Conservation (phyloP, 2,888 invertebrate genomes). For the Eurytoma adleriae region DNA sequence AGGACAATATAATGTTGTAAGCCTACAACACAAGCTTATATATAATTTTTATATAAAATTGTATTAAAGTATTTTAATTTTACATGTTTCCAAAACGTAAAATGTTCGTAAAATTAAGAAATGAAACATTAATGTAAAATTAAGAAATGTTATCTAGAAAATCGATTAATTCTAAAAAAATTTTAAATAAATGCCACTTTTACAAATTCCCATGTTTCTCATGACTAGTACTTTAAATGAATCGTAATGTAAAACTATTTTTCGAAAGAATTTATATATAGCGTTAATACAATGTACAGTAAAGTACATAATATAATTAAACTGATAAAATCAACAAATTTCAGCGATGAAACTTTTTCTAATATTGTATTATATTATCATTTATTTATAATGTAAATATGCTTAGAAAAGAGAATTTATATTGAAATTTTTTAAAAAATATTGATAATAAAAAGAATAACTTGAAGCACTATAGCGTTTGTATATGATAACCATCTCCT, state of each 20-base stretch:
- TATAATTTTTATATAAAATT: too few relatives aligned
- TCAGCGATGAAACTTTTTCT: conserved; percentile 38
- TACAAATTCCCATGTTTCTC: conserved; percentile 12
- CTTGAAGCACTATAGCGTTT: too few relatives aligned
- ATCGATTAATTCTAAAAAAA: conserved; percentile 9
- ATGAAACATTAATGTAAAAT: too few relatives aligned
- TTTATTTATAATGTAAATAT: conserved; percentile 60
- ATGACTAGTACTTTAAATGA: conserved; percentile 43
- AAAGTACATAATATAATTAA: conserved; percentile 17
- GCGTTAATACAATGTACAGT: conserved; percentile 15
- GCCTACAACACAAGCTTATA: too few relatives aligned
- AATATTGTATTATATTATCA: conserved; percentile 57
- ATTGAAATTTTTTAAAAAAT: conserved; percentile 53
- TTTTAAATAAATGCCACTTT: conserved; percentile 35
- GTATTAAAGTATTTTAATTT: too few relatives aligned
- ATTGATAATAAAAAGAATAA: conserved; percentile 40
- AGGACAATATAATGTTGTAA: background rate
- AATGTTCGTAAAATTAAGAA: too few relatives aligned
- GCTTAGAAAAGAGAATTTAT: conserved; percentile 57
- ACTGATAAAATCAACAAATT: conserved; percentile 34
- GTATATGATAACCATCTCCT: too few relatives aligned
- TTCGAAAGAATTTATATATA: conserved; percentile 49
- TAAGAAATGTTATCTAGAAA: too few relatives aligned
- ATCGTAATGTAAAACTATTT: conserved; percentile 46
- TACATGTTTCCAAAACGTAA: too few relatives aligned